Conservation (phyloP, 2,113 vertebrate species). For the Stegostoma tigrinum region DNA sequence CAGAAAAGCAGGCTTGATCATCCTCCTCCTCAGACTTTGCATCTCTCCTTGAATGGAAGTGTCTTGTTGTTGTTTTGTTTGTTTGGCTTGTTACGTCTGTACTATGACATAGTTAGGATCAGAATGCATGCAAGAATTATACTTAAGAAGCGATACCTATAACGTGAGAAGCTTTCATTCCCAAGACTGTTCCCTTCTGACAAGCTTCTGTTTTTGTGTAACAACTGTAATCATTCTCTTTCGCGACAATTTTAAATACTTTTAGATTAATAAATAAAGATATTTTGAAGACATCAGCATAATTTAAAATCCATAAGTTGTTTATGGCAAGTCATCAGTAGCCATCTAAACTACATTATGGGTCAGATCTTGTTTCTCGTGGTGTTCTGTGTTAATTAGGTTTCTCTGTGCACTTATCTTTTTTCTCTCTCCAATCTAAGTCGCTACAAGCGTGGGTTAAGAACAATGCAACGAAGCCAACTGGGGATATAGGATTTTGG, state of each 20-base stretch:
- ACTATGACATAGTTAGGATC: background rate
- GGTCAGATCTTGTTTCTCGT: background rate
- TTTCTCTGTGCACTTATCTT: background rate
- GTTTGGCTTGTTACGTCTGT: background rate
- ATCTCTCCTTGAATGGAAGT: background rate
- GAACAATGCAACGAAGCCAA: background rate
- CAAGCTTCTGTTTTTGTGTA: background rate
- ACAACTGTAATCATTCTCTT: background rate
- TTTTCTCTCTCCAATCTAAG: background rate
- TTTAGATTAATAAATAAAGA: background rate
- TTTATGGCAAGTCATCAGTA: background rate
- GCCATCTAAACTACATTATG: background rate
- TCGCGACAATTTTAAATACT: background rate
- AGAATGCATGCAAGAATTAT: background rate
- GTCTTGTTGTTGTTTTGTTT: no score
- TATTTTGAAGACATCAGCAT: background rate
- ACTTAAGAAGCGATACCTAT: background rate
- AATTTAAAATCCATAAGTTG: background rate
- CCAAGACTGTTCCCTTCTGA: background rate
- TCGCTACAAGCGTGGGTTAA: background rate
- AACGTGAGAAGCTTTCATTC: background rate
- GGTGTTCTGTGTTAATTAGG: background rate
- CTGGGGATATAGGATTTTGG: background rate
- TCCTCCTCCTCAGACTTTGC: background rate
- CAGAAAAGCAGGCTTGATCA: background rate